Evolutionary conservation across 2,113 vertebrate species (phyloP), one percentile per base, ranked within the genome.

Genomic region (Buteo buteo): DNA sequence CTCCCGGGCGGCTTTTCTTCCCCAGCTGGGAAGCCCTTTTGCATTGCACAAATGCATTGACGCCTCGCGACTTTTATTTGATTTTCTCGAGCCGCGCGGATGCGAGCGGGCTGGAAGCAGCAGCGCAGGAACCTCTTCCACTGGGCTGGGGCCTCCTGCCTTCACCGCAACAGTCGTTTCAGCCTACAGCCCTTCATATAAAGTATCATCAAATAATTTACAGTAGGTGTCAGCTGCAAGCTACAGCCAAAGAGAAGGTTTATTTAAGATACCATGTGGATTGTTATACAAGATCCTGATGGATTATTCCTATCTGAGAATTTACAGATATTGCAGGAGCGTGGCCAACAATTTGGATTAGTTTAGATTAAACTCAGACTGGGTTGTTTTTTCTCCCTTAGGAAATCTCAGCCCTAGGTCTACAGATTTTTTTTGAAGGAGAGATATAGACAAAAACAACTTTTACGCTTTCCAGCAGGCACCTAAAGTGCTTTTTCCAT

Each of bases 401-500:
- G 97, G 89, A 95, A 95, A 95, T 95, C 88, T 92, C 92, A 96
- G 72, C 69, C 31, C 32, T 61, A 74, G 72, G 77, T 62, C 84
- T 90, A 86, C 83, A 62, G 57, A n/a, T 88, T 87, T 83, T 93
- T 96, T 92, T 58, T 59, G 45, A 87, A 77, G 71, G 70, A 49
- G 90, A 91, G 54, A 82, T 42, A 44, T 6, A 92, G 83, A 76
- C 78, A 90, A 91, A 94, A 92, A 49, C 91, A 92, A 94, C 80
- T 92, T 94, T 45, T 73, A 77, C 4, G 3, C 69, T 95, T 97
- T 97, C 58, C 92, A 87, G 90, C 91, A 91, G 80, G 55, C 52
- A 94, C 93, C 86, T 91, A 74, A 87, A 95, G 93, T 94, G 92
- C 61, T 96, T 96, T 94, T 96, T 66, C 81, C 85, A 97, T 98